A percentile compares a stretch with the other conserved stretches of the same genome.
Evolutionary conservation across 2,113 vertebrate genomes (phyloP).

Genomic region (Perca flavescens): DNA sequence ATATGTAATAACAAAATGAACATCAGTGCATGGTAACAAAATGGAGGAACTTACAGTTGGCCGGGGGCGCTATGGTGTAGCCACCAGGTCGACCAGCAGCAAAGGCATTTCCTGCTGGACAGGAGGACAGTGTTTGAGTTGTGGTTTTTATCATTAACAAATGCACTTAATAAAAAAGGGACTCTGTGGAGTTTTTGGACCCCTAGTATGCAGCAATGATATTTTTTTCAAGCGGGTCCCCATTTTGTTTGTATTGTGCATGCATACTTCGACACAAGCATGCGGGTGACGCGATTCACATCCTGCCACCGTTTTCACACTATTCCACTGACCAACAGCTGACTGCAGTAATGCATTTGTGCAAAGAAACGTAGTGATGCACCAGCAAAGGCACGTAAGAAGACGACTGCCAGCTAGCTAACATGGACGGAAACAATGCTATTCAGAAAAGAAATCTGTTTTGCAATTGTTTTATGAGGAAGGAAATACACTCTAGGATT

Average conservation of each 20-base stretch:
- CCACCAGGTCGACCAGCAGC: slow-evolving; percentile 75
- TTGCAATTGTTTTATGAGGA: background rate
- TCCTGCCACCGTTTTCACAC: background rate
- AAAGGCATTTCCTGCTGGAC: slow-evolving; percentile 79
- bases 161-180: slow-evolving; percentile 16
- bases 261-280: background rate
- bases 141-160: slow-evolving; percentile 1
- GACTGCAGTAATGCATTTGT: background rate
- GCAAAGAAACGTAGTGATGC: background rate
- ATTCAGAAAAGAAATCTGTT: background rate
- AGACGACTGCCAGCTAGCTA: background rate
- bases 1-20: background rate
- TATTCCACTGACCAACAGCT: background rate
- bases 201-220: background rate
- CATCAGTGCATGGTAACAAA: background rate
- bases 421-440: slow-evolving; percentile 1
- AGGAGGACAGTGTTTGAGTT: slow-evolving; percentile 30
- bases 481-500: background rate
- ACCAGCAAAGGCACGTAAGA: background rate
- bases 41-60: slow-evolving; percentile 76
- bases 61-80: slow-evolving; percentile 76
- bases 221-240: background rate
- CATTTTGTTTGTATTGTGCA: background rate
- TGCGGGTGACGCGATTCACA: background rate
- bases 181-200: slow-evolving; percentile 34